Evolutionary conservation across 2,113 vertebrate species (phyloP).

Genomic region (Neolamprologus falcicula): DNA sequence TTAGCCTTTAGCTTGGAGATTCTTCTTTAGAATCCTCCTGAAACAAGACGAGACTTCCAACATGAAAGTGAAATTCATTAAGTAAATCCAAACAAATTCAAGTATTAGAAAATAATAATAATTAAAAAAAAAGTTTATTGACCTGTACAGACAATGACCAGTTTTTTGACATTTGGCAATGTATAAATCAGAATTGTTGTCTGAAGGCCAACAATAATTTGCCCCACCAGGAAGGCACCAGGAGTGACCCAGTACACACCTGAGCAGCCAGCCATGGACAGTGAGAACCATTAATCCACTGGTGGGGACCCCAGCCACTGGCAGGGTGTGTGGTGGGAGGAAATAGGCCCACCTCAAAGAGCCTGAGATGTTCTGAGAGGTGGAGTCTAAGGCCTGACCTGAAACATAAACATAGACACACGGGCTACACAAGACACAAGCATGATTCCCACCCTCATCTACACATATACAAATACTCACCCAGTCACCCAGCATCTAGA

Average conservation of each 20-base stretch:
- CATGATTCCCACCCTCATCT: accelerated
- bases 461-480: neutral
- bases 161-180: neutral
- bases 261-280: neutral
- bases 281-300: accelerated
- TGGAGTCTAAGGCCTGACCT: neutral
- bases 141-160: neutral
- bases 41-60: neutral
- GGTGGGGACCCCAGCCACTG: neutral
- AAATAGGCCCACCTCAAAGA: neutral
- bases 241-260: neutral
- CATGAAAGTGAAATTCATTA: neutral
- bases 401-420: accelerated
- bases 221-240: neutral
- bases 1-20: accelerated
- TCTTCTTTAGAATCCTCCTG: neutral
- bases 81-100: neutral
- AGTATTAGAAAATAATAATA: neutral
- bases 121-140: accelerated
- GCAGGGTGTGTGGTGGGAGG: neutral
- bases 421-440: neutral
- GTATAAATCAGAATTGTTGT: neutral
- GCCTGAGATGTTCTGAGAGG: neutral
- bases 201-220: neutral
- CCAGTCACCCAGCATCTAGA: accelerated